phyloP scores from a whole-genome alignment of 2,888 invertebrate species.

The Stenichneumon culpator region DNA sequence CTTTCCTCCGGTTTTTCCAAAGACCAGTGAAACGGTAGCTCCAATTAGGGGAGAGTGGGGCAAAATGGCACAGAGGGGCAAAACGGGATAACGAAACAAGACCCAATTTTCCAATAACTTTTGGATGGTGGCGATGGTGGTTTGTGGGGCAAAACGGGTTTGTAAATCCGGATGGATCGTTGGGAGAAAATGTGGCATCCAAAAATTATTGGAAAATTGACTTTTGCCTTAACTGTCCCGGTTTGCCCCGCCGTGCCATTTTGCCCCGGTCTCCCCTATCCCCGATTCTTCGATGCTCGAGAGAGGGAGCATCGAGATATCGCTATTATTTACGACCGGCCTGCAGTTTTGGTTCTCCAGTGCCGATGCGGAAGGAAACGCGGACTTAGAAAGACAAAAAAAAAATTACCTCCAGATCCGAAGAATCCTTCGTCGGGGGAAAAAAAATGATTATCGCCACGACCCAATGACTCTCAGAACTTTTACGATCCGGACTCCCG shows the following conservation, averaged over 20 bases:
- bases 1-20: constrained; percentile 23
- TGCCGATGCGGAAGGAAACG: constrained; percentile 2
- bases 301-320: constrained; percentile 65
- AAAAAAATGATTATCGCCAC: background rate
- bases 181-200: no score
- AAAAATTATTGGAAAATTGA: no score
- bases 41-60: no score
- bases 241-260: no score
- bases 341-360: background rate
- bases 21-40: constrained; percentile 51
- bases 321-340: constrained; percentile 72
- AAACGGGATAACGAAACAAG: no score
- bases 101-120: no score
- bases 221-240: no score
- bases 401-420: background rate
- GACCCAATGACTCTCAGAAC: background rate
- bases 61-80: no score
- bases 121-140: no score
- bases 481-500: background rate
- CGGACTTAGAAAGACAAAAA: background rate
- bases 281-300: constrained; percentile 69
- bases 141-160: no score
- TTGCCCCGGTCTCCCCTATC: no score
- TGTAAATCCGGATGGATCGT: no score
- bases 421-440: background rate